Conservation (phyloP, 1,140 invertebrate species). For the Hetaerina americana region DNA sequence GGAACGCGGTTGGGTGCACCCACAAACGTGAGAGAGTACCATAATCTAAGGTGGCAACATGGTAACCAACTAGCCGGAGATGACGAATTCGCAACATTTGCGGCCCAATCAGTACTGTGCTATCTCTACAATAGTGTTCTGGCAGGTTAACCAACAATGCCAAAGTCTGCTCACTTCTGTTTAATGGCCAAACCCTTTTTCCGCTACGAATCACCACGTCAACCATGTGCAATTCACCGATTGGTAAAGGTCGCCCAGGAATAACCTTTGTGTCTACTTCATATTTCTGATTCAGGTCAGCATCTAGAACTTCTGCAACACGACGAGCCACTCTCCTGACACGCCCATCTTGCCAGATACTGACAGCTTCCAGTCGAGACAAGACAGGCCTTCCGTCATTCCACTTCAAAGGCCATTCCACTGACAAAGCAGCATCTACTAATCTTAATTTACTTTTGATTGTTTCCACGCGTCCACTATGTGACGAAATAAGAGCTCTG, state of each 20-base stretch:
- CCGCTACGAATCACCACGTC: slow-evolving; percentile 45
- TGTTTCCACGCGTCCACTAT: slow-evolving; percentile 3
- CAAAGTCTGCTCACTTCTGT: slow-evolving; percentile 33
- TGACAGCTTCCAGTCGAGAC: background rate
- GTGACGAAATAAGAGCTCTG: slow-evolving; percentile 34
- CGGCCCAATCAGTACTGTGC: slow-evolving; percentile 40
- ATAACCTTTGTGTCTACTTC: slow-evolving; percentile 16
- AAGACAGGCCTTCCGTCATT: background rate
- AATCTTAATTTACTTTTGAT: slow-evolving; percentile 10
- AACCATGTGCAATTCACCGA: slow-evolving; percentile 43
- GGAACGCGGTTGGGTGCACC: slow-evolving; percentile 25
- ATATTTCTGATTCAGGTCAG: slow-evolving; percentile 11
- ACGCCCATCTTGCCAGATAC: slow-evolving; percentile 34
- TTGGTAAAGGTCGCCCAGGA: slow-evolving; percentile 35
- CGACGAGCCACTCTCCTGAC: slow-evolving; percentile 36
- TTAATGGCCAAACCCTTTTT: slow-evolving; percentile 22
- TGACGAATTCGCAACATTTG: slow-evolving; percentile 47
- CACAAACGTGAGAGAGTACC: slow-evolving; percentile 33
- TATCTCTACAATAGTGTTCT: slow-evolving; percentile 46
- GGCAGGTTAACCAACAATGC: slow-evolving; percentile 45
- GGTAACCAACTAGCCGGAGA: slow-evolving; percentile 45
- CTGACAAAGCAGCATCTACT: slow-evolving; percentile 35
- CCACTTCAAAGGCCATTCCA: slow-evolving; percentile 34
- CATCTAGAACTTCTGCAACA: slow-evolving; percentile 30
- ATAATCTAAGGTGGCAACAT: slow-evolving; percentile 45